Evolutionary conservation across 2,888 invertebrate species (phyloP).

Genomic region (Drosophila trichaetosa): DNA sequence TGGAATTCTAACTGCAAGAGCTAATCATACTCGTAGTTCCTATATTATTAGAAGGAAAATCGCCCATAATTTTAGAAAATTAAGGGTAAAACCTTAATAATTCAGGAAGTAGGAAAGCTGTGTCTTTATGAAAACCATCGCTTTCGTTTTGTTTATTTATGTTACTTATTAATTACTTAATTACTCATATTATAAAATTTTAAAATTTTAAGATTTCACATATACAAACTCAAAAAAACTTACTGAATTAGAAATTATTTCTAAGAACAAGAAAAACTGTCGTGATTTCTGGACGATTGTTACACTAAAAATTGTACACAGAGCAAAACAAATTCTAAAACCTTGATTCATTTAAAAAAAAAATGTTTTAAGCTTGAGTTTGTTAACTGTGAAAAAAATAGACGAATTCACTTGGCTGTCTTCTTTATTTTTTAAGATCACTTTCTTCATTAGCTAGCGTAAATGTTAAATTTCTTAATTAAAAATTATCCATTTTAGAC

Average conservation of each 20-base stretch:
- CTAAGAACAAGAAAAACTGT: neutral
- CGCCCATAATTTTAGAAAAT: neutral
- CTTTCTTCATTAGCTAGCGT: neutral
- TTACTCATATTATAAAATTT: neutral
- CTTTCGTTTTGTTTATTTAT: neutral
- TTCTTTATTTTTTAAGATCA: neutral
- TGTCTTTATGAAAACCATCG: neutral
- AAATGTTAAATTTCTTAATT: neutral
- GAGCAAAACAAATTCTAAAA: neutral
- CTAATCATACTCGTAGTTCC: neutral
- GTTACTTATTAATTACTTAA: too few relatives aligned
- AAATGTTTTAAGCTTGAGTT: neutral
- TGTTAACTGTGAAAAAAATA: neutral
- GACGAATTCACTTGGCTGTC: neutral
- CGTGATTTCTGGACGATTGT: neutral
- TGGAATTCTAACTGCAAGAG: conserved; percentile 8
- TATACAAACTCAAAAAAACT: neutral
- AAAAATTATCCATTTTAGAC: neutral
- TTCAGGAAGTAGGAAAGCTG: neutral
- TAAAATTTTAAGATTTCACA: neutral
- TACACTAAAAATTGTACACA: neutral
- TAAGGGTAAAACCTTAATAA: neutral
- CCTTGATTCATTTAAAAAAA: neutral
- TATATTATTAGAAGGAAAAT: neutral
- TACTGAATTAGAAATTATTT: neutral